Evolutionary conservation across 2,113 vertebrate genomes (phyloP), one percentile per base, ranked within the genome.

Genomic region (Cololabis saira): DNA sequence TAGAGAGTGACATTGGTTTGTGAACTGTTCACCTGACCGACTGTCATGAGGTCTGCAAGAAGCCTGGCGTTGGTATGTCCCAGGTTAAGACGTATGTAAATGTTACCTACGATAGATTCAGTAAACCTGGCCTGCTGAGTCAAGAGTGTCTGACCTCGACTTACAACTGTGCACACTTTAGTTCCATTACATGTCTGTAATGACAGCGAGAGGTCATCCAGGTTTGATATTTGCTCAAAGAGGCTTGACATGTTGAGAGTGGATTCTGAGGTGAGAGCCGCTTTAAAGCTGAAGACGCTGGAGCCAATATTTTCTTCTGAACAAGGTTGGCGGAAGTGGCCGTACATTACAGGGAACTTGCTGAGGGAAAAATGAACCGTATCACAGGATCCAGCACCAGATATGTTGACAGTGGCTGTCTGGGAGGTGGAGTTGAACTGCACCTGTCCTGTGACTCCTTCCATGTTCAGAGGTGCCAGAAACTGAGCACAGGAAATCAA

Each of bases 281-380:
- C 67, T 0, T 51, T 57, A 43, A 93, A 89, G 0, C 16, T 65
- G 56, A 88, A 92, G n/a, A 91, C 2, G 0, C 48, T 74, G 0
- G 75, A 22, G 50, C 94, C 94, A 1, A 93, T 77, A 21, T 88
- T 80, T 6, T 49, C 64, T 33, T 87, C 79, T 37, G 78, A 74
- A 56, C 94, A 95, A 14, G 93, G 92, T 7, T 90, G 61, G 30
- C 18, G 48, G 45, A 76, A 90, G 42, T 91, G 90, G 33, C 93
- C 93, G 1, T 89, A 92, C 90, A 90, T 93, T 19, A 94, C 90
- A 0, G 94, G 94, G 60, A 93, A 95, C 27, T 74, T 50, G 0
- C 82, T 91, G 10, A 95, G 50, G 22, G 85, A 89, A 33, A 94
- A 18, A 19, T 81, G 88, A 16, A 91, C 33, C 1, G 48, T 14